A percentile compares a stretch with the other conserved stretches of the same genome.
Evolutionary conservation across 2,888 invertebrate species (phyloP).

Genomic region (Morinoia aosen): DNA sequence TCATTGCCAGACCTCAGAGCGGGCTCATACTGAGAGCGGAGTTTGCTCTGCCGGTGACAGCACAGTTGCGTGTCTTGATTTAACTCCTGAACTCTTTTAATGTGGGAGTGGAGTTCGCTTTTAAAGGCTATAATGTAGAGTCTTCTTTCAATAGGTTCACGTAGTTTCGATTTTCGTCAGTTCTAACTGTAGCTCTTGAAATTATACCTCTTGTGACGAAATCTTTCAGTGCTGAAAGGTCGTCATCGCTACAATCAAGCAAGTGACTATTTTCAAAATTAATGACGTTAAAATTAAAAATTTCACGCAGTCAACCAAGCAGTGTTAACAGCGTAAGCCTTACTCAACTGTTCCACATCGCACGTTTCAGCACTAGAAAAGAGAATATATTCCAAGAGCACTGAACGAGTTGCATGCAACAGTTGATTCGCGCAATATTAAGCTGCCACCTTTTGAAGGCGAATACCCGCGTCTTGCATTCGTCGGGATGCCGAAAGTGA

Average conservation of each 20-base stretch:
- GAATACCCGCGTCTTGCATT: background rate
- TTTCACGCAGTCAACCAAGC: background rate
- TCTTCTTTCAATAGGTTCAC: background rate
- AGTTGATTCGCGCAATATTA: background rate
- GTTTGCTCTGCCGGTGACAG: background rate
- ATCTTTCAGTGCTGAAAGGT: background rate
- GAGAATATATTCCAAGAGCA: background rate
- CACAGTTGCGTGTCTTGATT: background rate
- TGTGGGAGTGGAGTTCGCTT: background rate
- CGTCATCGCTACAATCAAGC: background rate
- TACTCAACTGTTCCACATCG: background rate
- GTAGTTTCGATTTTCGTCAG: background rate
- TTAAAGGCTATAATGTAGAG: background rate
- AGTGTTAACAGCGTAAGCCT: background rate
- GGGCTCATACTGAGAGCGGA: background rate
- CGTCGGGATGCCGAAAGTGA: background rate
- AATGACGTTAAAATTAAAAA: background rate
- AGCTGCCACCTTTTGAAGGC: background rate
- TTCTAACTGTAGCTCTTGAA: background rate
- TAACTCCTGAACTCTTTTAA: background rate
- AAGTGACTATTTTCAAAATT: background rate
- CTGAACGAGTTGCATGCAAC: background rate
- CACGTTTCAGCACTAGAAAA: background rate
- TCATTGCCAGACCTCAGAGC: background rate
- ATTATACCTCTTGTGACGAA: too few relatives aligned